Evolutionary conservation across 2,113 vertebrate genomes (phyloP), one percentile per base, ranked within the genome.

Genomic region (Centrocercus urophasianus): DNA sequence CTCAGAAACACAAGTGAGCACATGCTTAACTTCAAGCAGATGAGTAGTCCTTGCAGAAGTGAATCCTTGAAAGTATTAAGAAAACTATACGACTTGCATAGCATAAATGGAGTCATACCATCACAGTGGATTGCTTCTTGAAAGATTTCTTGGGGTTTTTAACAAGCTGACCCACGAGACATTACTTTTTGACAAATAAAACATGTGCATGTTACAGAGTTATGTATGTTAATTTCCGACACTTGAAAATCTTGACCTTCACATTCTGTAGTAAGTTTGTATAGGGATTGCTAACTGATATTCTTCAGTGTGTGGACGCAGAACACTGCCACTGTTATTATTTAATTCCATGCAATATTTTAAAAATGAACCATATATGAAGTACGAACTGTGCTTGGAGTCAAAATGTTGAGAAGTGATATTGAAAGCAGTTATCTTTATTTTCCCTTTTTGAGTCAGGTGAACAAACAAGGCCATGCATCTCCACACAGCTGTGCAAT

Each of bases 111-210:
- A 81, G 73, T 90, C 66, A 57, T 60, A 52, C 64, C 60, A 0
- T 43, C 30, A 77, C 67, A 86, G 47, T 15, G 70, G 84, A 74
- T 87, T 89, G 91, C 89, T 92, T 94, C 93, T 86, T 67, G 32
- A 83, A 80, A 92, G 78, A 83, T 92, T 81, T 82, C 94, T 69
- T 84, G 83, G 73, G 86, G 69, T 88, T 95, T 95, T 95, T 95
- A 94, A 86, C 45, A 34, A 83, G 86, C 84, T 88, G 88, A 92
- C 86, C 94, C 94, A 84, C 80, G 20, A 81, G 92, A 75, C 93
- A 70, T 54, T 91, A 73, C 80, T 79, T 95, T 89, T 86, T 86
- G 93, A 86, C 95, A 63, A 95, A 94, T 95, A 97, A 97, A 97
- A 90, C 76, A 5, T 94, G 88, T 95, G 96, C 90, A 91, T 88